Percentiles rank a stretch among this genome's conserved stretches.
phyloP scores from a whole-genome alignment of 2,113 vertebrate species.

The Globicephala melas region DNA sequence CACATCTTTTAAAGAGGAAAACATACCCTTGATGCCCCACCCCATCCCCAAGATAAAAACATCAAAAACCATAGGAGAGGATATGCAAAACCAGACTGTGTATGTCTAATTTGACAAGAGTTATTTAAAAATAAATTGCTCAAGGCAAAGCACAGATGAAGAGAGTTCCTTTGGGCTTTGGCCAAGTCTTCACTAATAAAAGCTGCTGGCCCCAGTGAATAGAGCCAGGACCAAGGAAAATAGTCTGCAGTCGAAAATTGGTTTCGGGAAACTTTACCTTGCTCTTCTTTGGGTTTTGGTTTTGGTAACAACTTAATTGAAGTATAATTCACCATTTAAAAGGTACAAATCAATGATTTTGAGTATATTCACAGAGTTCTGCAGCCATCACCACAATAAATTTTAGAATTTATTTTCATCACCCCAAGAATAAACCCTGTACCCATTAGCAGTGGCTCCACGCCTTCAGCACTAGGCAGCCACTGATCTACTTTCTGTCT shows the following conservation, averaged over 20 bases:
- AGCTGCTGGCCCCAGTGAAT: constrained; percentile 3
- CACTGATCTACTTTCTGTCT: not conserved
- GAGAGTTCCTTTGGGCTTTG: constrained; percentile 57
- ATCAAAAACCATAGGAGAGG: constrained; percentile 67
- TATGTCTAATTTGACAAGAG: constrained; percentile 64
- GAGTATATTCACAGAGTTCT: not conserved
- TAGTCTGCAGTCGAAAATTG: constrained; percentile 15
- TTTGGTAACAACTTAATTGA: constrained; percentile 26
- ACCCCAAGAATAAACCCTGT: not conserved
- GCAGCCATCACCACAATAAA: not conserved
- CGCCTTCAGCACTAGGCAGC: not conserved
- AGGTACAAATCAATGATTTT: not conserved
- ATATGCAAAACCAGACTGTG: constrained; percentile 61
- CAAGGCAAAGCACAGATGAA: constrained; percentile 53
- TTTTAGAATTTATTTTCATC: not conserved
- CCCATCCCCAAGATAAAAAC: constrained; percentile 67
- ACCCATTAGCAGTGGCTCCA: not conserved
- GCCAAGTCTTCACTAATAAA: constrained; percentile 57
- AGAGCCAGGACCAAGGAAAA: constrained; percentile 66
- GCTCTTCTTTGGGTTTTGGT: not conserved
- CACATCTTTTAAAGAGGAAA: constrained; percentile 58
- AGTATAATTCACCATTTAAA: constrained; percentile 17
- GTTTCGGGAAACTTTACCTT: constrained; percentile 9
- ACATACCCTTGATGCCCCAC: not conserved
- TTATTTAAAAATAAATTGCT: constrained; percentile 73